Base-by-base conservation (phyloP, 2,888 invertebrate species). In the Trachelus iudaicus region DNA sequence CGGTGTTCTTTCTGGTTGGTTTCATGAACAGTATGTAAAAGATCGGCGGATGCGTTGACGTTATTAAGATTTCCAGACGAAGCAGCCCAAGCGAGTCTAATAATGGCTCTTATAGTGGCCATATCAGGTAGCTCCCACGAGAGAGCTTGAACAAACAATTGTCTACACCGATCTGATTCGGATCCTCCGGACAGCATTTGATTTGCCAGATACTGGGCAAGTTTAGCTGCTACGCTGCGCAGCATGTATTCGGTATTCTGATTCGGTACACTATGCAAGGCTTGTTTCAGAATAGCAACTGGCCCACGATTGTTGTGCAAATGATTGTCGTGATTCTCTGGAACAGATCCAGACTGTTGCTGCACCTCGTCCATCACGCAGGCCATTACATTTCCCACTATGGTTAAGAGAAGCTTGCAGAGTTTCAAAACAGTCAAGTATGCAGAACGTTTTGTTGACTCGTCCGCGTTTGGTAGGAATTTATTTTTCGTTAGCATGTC, bases 401-500 rank as follows among this genome's bases (percentile, higher is more conserved):
- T 96, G 56, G 97, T 97, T 76, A 99, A 92, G 86, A 98, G 94
- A 80, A 99, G 92, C 92, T 98, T 98, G 84, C 96, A 96, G 84
- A 98, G 94, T 89, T 97, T 96, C 86, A 98, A 93, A 83, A 98
- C 95, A 73, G 97, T 96, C 87, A 97, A 94, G 92, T 97, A 98
- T 13, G 98, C 98, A 79, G 97, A 96, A 86, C 97, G 95, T 88
- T 95, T 95, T 0, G 95, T 96, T 76, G 94, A 94, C 87, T 95
- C 94, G 89, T 97, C 97, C 34, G 96, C 96, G 85, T 94, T 95
- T 23, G 95, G 94, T 92, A 97, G 92, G 90, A 97, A 97, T 92
- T 96, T 96, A 87, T 96, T 96, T 90, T 96, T 96, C n/a, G 96
- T 96, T 76, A 97, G 91, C 94, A 97, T 95, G 87, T 96, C 96